These are phyloP conservation scores for Andricus quercusramuli DNA, from an alignment of 2,888 invertebrate genomes.

Conservation along the genomic window DNA sequence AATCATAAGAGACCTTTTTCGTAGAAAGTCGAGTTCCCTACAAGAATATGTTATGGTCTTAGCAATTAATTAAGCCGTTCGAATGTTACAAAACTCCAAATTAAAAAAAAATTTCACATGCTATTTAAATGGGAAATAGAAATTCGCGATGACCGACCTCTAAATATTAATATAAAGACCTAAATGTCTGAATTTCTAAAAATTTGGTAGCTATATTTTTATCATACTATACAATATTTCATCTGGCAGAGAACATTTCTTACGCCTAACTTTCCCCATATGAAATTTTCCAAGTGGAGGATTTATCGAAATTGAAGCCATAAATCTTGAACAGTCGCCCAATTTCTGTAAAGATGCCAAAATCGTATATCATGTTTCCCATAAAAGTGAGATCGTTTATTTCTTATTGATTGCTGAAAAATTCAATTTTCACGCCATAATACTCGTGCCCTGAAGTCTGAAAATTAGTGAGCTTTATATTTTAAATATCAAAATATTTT, in stretches of 20 bases:
- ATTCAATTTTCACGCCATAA: neutral
- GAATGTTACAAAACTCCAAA: too few relatives aligned
- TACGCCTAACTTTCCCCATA: slow-evolving; percentile 17
- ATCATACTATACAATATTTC: neutral
- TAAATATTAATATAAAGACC: too few relatives aligned
- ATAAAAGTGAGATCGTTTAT: slow-evolving; percentile 1
- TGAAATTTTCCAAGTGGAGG: slow-evolving; percentile 21
- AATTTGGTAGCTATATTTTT: too few relatives aligned
- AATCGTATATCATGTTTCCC: slow-evolving; percentile 26
- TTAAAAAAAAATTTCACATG: too few relatives aligned
- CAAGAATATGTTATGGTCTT: too few relatives aligned
- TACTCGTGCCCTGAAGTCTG: neutral
- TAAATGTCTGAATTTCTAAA: too few relatives aligned
- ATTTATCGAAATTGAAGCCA: slow-evolving; percentile 18
- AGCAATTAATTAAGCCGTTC: too few relatives aligned
- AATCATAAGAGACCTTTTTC: too few relatives aligned
- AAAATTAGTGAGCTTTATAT: neutral
- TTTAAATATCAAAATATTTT: neutral
- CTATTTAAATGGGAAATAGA: too few relatives aligned
- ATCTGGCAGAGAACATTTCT: neutral
- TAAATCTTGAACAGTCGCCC: slow-evolving; percentile 21
- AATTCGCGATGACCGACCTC: too few relatives aligned
- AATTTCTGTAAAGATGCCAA: slow-evolving; percentile 24
- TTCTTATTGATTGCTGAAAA: slow-evolving; percentile 20
- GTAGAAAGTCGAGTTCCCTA: too few relatives aligned